These are phyloP conservation scores for Lagocephalus sceleratus DNA, from an alignment of 2,797 vertebrate species.

Conservation along the genomic window DNA sequence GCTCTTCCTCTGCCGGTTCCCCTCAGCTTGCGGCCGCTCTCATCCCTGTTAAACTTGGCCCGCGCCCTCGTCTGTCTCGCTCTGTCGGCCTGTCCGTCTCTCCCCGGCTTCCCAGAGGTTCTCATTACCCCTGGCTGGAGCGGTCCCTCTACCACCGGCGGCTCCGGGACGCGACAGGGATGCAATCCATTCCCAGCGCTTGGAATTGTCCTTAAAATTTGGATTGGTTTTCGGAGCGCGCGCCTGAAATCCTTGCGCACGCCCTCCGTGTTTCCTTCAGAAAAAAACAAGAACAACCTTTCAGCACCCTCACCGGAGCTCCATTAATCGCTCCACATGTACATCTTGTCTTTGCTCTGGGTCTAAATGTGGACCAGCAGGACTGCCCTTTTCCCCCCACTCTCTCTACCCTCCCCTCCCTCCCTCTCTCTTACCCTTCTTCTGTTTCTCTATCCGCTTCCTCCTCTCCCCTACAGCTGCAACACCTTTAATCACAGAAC, in stretches of 20 bases:
- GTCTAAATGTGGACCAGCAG: slow-evolving; percentile 61
- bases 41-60: slow-evolving; percentile 43
- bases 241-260: slow-evolving; percentile 17
- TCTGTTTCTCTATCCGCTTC: slow-evolving; percentile 28
- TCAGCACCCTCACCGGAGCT: slow-evolving; percentile 39
- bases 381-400: slow-evolving; percentile 27
- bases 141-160: slow-evolving; percentile 37
- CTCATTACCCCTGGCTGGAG: slow-evolving; percentile 56
- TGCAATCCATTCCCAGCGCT: slow-evolving; percentile 28
- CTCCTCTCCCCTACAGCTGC: slow-evolving; percentile 34
- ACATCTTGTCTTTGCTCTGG: slow-evolving; percentile 33
- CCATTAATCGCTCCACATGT: slow-evolving; percentile 37
- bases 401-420: slow-evolving; percentile 1
- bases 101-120: slow-evolving; percentile 52
- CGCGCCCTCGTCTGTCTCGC: slow-evolving; percentile 44
- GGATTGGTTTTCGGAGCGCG: neutral
- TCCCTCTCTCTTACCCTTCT: slow-evolving; percentile 16
- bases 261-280: slow-evolving; percentile 15
- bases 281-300: slow-evolving; percentile 19
- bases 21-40: slow-evolving; percentile 54
- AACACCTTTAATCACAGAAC: slow-evolving; percentile 50
- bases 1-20: slow-evolving; percentile 51
- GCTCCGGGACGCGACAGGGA: slow-evolving; percentile 15
- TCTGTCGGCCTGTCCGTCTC: slow-evolving; percentile 54
- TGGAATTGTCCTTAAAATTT: slow-evolving; percentile 8